Percentiles rank a stretch among this genome's conserved stretches.
Conservation (phyloP, 2,888 invertebrate species). For the Troglohyphantes excavatus region DNA sequence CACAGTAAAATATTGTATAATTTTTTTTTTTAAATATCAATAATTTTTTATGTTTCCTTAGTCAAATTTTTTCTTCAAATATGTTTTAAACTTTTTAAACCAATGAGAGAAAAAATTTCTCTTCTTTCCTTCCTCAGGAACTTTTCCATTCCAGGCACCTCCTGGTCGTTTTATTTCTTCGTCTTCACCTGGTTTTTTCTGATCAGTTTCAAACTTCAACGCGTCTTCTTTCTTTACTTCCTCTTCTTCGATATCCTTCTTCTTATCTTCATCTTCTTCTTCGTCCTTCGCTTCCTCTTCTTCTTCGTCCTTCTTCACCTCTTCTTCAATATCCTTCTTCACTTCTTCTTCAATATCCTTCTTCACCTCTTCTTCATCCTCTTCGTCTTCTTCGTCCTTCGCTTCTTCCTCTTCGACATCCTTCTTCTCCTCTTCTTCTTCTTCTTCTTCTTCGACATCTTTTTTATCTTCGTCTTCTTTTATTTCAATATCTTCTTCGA, state of each 20-base stretch:
- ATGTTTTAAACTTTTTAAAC: too few species aligned
- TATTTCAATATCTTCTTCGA: not conserved
- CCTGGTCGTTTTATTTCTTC: not conserved
- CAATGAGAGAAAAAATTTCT: too few species aligned
- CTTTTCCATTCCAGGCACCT: not conserved
- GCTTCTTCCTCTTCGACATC: not conserved
- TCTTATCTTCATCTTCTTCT: not conserved
- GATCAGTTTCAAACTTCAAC: not conserved
- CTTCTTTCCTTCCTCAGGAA: not conserved
- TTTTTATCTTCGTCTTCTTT: not conserved
- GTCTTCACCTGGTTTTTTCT: not conserved
- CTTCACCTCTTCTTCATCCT: not conserved
- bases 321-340: too few species aligned
- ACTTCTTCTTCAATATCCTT: not conserved
- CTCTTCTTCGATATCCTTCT: not conserved
- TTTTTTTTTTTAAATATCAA: too few species aligned
- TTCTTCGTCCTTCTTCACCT: not conserved
- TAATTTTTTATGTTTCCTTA: too few species aligned
- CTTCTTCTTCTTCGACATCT: not conserved
- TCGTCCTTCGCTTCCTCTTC: slow-evolving; percentile 8
- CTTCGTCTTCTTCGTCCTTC: not conserved
- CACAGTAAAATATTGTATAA: too few species aligned
- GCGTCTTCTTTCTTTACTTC: not conserved
- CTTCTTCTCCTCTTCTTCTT: slow-evolving; percentile 18
- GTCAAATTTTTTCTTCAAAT: too few species aligned